phyloP scores from a whole-genome alignment of 1,140 invertebrate genomes.

The Mycetomoellerius zeteki region DNA sequence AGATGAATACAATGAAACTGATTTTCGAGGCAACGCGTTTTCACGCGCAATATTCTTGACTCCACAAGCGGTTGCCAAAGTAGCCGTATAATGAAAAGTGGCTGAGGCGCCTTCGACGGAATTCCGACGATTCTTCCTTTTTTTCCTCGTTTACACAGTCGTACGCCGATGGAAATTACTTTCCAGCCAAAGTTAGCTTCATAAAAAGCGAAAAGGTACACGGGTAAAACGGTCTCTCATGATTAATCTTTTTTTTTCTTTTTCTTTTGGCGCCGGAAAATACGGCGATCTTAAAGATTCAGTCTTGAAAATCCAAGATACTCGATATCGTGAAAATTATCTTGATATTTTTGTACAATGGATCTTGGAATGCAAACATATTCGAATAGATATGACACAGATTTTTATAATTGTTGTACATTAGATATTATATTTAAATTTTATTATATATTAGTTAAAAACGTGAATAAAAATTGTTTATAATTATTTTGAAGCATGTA shows the following conservation, averaged over 20 bases:
- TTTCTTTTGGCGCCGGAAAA: neutral
- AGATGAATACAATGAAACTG: conserved; percentile 12
- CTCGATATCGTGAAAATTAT: neutral
- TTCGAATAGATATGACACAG: neutral
- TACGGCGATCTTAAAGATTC: neutral
- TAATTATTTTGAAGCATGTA: conserved; percentile 9
- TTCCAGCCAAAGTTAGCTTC: conserved; percentile 28
- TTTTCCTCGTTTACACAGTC: conserved; percentile 33
- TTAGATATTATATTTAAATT: neutral
- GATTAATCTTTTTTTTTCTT: neutral
- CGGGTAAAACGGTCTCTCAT: neutral
- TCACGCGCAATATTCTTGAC: conserved; percentile 56
- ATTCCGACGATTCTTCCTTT: conserved; percentile 39
- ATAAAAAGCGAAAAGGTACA: conserved; percentile 38
- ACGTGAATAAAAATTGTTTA: neutral
- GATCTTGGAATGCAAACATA: neutral
- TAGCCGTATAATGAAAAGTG: conserved; percentile 55
- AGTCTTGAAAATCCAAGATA: neutral
- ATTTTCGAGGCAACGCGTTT: conserved; percentile 36
- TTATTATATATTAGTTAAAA: neutral
- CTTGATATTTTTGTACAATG: neutral
- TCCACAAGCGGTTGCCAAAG: conserved; percentile 16
- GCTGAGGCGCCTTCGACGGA: conserved; percentile 5
- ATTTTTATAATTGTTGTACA: neutral
- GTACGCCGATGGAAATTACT: conserved; percentile 31